Evolutionary conservation across 2,113 vertebrate genomes (phyloP).

Genomic region (Oncorhynchus masou): DNA sequence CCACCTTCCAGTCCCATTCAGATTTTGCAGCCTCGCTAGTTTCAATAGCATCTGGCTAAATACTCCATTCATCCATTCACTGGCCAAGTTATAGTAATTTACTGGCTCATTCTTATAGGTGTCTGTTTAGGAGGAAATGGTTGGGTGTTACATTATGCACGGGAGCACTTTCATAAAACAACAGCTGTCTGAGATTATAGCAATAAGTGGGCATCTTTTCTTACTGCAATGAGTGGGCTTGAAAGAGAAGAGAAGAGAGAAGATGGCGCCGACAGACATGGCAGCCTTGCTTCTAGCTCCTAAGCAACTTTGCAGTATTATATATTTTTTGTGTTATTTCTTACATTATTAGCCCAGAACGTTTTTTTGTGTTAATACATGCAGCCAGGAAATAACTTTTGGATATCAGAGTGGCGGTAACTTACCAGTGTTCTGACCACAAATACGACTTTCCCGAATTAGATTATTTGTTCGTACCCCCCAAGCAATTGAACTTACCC

Average conservation of each 20-base stretch:
- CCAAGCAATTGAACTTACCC: too few relatives aligned
- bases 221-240: conserved; percentile 37
- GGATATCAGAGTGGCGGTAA: too few relatives aligned
- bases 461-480: too few relatives aligned
- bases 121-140: conserved; percentile 11
- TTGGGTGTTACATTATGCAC: conserved; percentile 15
- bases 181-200: conserved; percentile 29
- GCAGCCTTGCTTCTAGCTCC: too few relatives aligned
- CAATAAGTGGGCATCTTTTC: conserved; percentile 1
- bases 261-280: too few relatives aligned
- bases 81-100: conserved; percentile 18
- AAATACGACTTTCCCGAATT: too few relatives aligned
- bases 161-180: conserved; percentile 36
- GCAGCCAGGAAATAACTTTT: too few relatives aligned
- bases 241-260: neutral
- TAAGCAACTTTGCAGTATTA: too few relatives aligned
- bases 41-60: conserved; percentile 32
- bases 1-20: conserved; percentile 19
- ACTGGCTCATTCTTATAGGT: conserved; percentile 14
- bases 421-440: too few relatives aligned
- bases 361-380: too few relatives aligned
- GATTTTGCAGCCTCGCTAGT: conserved; percentile 13
- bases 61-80: conserved; percentile 17
- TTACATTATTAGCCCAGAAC: too few relatives aligned
- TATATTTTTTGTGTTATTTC: too few relatives aligned